phyloP scores from a whole-genome alignment of 2,113 vertebrate species.

The Eublepharis macularius region DNA sequence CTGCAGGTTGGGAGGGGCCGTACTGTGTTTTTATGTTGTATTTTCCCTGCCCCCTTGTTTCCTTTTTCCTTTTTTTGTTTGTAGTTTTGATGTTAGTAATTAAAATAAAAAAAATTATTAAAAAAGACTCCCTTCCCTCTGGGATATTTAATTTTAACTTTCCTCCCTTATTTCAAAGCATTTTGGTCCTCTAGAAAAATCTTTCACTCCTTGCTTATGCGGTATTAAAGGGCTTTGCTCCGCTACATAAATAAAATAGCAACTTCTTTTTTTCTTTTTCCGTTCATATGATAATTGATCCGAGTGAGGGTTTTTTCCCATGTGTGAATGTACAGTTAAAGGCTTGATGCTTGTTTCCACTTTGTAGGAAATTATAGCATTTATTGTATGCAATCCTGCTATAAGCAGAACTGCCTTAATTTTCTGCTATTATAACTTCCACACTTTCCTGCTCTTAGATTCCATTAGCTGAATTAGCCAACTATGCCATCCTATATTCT shows the following conservation, averaged over 20 bases:
- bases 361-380: not conserved
- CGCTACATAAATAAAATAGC: not conserved
- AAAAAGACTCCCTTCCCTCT: too few species aligned
- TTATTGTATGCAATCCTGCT: not conserved
- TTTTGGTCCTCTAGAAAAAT: not conserved
- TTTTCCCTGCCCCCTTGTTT: too few species aligned
- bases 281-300: not conserved
- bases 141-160: not conserved
- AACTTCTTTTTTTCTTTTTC: not conserved
- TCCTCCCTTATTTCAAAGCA: not conserved
- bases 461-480: not conserved
- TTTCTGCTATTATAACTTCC: not conserved
- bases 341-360: not conserved
- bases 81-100: too few species aligned
- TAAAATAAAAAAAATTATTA: too few species aligned
- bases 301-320: not conserved
- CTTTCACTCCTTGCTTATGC: not conserved
- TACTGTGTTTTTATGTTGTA: too few species aligned
- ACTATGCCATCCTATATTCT: not conserved
- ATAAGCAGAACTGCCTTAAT: not conserved
- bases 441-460: not conserved
- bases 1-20: too few species aligned
- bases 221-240: not conserved
- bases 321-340: not conserved
- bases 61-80: too few species aligned